Conservation (phyloP, 2,888 invertebrate species). For the Drosophila meridionalis region DNA sequence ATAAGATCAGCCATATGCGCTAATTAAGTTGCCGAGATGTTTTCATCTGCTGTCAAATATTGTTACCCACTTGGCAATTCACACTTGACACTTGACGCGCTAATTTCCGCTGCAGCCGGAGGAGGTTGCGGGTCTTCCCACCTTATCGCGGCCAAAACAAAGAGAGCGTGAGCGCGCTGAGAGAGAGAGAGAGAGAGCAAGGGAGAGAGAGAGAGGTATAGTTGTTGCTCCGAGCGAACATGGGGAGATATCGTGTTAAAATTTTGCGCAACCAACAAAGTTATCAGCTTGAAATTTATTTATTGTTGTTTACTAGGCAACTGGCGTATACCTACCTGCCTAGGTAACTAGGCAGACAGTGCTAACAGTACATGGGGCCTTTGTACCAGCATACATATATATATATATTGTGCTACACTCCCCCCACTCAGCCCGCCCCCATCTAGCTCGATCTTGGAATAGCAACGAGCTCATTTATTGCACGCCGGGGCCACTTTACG, state of each 20-base stretch:
- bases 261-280: conserved; percentile 69
- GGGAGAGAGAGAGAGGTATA: neutral
- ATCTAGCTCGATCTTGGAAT: conserved; percentile 28
- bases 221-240: conserved; percentile 2
- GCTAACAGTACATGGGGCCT: conserved; percentile 26
- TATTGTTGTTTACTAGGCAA: conserved; percentile 54
- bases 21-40: conserved; percentile 68
- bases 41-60: conserved; percentile 69
- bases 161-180: conserved; percentile 1
- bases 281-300: conserved; percentile 72
- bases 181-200: neutral
- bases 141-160: conserved; percentile 54
- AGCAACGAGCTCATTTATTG: conserved; percentile 36
- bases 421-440: neutral
- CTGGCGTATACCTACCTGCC: conserved; percentile 16
- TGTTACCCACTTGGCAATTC: conserved; percentile 76
- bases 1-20: conserved; percentile 58
- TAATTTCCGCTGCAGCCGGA: conserved; percentile 66
- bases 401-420: neutral
- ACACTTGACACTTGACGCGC: conserved; percentile 75
- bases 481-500: conserved; percentile 48
- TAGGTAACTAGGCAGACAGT: conserved; percentile 4
- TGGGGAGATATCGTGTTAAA: conserved; percentile 72
- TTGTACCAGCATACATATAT: conserved; percentile 6
- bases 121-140: conserved; percentile 4